phyloP scores from a whole-genome alignment of 2,888 invertebrate species.

The Volucella bombylans region DNA sequence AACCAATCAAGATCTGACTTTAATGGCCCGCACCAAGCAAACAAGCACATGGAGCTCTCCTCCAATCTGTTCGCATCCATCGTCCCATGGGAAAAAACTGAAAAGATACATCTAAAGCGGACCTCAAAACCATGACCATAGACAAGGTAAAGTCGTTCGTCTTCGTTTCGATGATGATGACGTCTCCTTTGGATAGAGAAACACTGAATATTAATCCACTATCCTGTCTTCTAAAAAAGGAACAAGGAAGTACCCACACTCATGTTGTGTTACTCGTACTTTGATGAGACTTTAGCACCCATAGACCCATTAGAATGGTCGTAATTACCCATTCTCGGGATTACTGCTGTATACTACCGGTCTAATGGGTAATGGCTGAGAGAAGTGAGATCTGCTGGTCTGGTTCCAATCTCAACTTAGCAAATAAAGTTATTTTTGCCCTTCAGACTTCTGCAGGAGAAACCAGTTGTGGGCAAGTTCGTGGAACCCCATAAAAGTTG shows the following conservation, averaged over 20 bases:
- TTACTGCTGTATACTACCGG: conserved; percentile 30
- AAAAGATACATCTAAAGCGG: not conserved
- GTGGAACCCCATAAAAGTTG: conserved; percentile 55
- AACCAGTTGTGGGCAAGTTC: conserved; percentile 52
- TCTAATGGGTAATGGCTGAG: conserved; percentile 48
- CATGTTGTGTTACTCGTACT: no score
- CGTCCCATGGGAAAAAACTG: conserved; percentile 45
- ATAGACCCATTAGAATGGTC: conserved; percentile 63
- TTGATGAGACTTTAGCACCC: conserved; percentile 31
- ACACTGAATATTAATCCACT: conserved; percentile 49
- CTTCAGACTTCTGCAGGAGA: conserved; percentile 18
- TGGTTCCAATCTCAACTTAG: conserved; percentile 3
- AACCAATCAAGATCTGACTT: conserved; percentile 70
- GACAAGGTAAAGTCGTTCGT: conserved; percentile 53
- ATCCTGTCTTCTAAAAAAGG: conserved; percentile 53
- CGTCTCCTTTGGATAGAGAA: conserved; percentile 30
- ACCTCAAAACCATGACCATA: conserved; percentile 60
- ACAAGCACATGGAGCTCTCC: conserved; percentile 16
- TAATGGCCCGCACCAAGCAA: conserved; percentile 58
- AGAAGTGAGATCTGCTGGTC: conserved; percentile 2
- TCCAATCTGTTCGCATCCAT: conserved; percentile 36
- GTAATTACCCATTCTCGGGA: conserved; percentile 57
- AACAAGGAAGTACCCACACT: conserved; percentile 64
- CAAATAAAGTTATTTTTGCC: conserved; percentile 44
- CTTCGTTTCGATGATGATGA: conserved; percentile 18